Conservation (phyloP, 1,140 invertebrate genomes). For the Vanessa atalanta region DNA sequence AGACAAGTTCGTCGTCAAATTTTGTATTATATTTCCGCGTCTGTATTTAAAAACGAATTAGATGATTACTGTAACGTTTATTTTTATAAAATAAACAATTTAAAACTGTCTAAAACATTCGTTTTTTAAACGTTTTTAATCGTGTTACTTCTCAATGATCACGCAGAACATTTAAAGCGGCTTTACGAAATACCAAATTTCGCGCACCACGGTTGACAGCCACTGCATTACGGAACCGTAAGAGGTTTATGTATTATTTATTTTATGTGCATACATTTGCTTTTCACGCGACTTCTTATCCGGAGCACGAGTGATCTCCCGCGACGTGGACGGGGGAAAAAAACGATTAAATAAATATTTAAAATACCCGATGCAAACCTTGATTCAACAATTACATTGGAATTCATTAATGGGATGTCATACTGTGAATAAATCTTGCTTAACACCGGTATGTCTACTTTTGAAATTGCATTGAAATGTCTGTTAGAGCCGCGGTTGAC, state of each 20-base stretch:
- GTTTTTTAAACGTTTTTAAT: no score
- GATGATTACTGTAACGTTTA: no score
- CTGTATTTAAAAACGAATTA: no score
- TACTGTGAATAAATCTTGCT: constrained; percentile 34
- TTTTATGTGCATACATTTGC: constrained; percentile 34
- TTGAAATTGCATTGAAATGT: not conserved
- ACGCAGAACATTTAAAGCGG: no score
- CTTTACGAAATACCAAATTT: no score
- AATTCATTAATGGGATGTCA: constrained; percentile 32
- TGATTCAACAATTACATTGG: constrained; percentile 20
- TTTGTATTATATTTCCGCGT: no score
- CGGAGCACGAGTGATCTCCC: constrained; percentile 24
- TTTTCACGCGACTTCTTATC: constrained; percentile 32
- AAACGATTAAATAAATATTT: constrained; percentile 20
- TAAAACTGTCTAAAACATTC: no score
- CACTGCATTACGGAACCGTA: constrained; percentile 4
- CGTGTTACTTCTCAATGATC: no score
- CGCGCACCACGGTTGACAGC: no score
- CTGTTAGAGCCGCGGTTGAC: not conserved
- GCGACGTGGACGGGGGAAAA: constrained; percentile 19
- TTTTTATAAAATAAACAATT: no score
- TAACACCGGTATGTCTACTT: constrained; percentile 8
- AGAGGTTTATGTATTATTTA: constrained; percentile 29
- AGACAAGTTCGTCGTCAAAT: no score
- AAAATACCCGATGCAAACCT: constrained; percentile 15